Evolutionary conservation across 2,797 vertebrate species (phyloP).

Genomic region (Bryconaethiops microstoma): DNA sequence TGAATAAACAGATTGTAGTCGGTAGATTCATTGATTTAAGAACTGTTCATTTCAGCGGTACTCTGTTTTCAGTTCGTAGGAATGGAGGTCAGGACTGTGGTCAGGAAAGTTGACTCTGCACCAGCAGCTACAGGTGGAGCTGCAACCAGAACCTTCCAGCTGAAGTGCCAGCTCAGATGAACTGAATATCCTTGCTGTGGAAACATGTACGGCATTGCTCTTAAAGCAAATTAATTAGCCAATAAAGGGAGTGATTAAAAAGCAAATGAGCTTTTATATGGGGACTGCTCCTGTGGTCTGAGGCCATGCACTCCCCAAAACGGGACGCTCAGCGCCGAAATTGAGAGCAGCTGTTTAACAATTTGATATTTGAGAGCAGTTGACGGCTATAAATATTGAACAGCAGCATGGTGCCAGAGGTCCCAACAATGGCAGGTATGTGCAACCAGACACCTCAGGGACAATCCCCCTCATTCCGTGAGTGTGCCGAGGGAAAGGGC

Average conservation of each 20-base stretch:
- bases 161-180: constrained; percentile 9
- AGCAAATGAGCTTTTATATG: constrained; percentile 69
- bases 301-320: constrained; percentile 60
- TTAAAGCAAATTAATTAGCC: constrained; percentile 45
- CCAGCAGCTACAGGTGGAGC: constrained; percentile 20
- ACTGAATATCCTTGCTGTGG: not conserved
- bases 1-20: not conserved
- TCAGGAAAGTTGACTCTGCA: not conserved
- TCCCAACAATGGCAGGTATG: constrained; percentile 73
- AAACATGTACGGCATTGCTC: constrained; percentile 1
- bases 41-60: not conserved
- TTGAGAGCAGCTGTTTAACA: constrained; percentile 78
- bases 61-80: not conserved
- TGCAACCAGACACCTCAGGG: constrained; percentile 68
- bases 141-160: constrained; percentile 6
- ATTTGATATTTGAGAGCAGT: constrained; percentile 68
- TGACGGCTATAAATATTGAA: constrained; percentile 76
- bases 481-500: constrained; percentile 30
- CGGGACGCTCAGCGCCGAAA: constrained; percentile 70
- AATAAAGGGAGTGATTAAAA: constrained; percentile 46
- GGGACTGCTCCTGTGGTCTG: constrained; percentile 67
- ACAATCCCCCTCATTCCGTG: constrained; percentile 51
- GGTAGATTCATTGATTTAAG: not conserved
- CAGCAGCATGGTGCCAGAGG: constrained; percentile 62
- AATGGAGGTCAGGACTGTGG: not conserved